Base-by-base conservation (phyloP, 2,113 vertebrate species). In the Sphaerodactylus townsendi region DNA sequence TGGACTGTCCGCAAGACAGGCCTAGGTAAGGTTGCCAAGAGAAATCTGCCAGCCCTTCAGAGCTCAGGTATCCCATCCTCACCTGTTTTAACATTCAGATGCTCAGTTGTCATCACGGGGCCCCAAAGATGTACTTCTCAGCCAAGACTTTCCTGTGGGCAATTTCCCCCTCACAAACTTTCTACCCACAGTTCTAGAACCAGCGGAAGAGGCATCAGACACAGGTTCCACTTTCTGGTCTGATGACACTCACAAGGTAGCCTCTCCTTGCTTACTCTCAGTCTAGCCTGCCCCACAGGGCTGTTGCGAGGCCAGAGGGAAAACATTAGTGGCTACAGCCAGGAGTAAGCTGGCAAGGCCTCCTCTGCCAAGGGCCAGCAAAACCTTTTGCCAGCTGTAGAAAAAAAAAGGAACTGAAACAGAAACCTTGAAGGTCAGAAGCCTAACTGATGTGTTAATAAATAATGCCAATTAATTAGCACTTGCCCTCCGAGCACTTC, bases 41-140 rank as follows among this genome's bases (percentile, higher is more conserved):
- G 0, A 21, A 0, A 1, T 50, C 2, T 0, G 70, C 62, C 14
- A 75, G 23, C 35, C 46, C 50, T 80, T 89, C 90, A 80, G 9
- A 74, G 80, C 79, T 1, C 3, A 85, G 73, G 53, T 85, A 5
- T 50, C 86, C 75, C 28, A 78, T 74, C 90, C 89, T 88, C 86
- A 87, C 86, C 90, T 91, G 14, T 87, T 93, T 91, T 91, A 90
- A 87, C 91, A 86, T 82, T 14, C 68, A 19, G 81, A 80, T 39
- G 9, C 15, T 77, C 83, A 89, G 30, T 68, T 85, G 2, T 0
- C 87, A 91, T 90, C 91, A 92, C 50, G 77, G 70, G 44, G 66
- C 85, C 88, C 82, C 87, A 85, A 85, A 90, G 90, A 81, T 81
- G 85, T 44, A 81, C 83, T 85, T 64, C 87, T 65, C 37, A 13